Percentiles rank a stretch among this genome's conserved stretches.
phyloP scores from a whole-genome alignment of 2,888 invertebrate genomes.

The Eupsilia transversa region DNA sequence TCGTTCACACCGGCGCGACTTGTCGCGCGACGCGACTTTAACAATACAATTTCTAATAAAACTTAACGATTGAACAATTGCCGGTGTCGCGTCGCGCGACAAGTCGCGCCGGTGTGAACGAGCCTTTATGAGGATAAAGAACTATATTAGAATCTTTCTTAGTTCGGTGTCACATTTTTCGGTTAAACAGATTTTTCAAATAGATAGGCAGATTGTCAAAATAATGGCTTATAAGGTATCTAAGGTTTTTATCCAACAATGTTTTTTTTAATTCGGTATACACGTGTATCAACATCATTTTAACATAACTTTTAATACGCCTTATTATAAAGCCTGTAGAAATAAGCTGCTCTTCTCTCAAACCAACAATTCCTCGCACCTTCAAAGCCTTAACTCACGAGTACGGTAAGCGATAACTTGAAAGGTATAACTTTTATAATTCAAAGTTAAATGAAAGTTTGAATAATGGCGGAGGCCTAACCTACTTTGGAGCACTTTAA shows the following conservation, averaged over 20 bases:
- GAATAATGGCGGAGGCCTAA: slow-evolving; percentile 45
- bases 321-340: neutral
- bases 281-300: neutral
- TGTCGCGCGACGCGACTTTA: no score
- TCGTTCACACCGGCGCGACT: no score
- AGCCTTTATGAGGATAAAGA: neutral
- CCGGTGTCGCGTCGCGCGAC: no score
- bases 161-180: neutral
- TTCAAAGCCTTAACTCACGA: slow-evolving; percentile 48
- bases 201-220: neutral
- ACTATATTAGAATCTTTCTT: no score
- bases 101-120: no score
- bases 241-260: no score
- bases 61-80: no score
- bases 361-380: slow-evolving; percentile 61
- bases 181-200: neutral
- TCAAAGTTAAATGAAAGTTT: slow-evolving; percentile 67
- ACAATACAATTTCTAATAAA: no score
- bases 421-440: slow-evolving; percentile 74
- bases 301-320: neutral
- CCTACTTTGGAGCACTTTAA: slow-evolving; percentile 49
- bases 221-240: neutral
- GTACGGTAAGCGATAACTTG: slow-evolving; percentile 62
- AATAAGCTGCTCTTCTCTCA: slow-evolving; percentile 4
- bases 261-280: neutral